phyloP scores from a whole-genome alignment of 2,797 vertebrate genomes.

The Malurus leucopterus region DNA sequence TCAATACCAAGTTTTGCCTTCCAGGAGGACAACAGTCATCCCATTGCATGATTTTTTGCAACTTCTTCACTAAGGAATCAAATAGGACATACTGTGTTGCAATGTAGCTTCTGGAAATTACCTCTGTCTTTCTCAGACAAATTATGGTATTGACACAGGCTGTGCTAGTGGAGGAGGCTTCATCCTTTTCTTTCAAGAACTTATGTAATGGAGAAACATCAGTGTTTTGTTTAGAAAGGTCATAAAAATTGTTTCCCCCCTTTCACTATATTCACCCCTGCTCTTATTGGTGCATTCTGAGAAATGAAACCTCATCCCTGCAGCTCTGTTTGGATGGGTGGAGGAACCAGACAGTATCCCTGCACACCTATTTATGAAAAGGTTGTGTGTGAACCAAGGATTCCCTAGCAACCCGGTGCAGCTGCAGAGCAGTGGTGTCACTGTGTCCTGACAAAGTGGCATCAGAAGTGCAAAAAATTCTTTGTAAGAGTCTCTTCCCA shows the following conservation, averaged over 20 bases:
- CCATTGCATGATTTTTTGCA: neutral
- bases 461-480: neutral
- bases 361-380: neutral
- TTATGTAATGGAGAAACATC: neutral
- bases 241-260: neutral
- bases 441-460: neutral
- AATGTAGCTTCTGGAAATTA: neutral
- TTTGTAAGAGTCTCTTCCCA: neutral
- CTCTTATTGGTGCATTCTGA: neutral
- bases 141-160: neutral
- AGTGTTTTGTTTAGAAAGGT: neutral
- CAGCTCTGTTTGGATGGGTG: neutral
- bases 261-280: neutral
- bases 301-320: neutral
- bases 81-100: neutral
- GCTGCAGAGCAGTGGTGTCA: neutral
- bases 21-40: neutral
- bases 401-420: neutral
- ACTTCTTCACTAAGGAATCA: neutral
- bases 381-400: neutral
- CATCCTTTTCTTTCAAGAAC: neutral
- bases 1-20: neutral
- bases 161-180: neutral
- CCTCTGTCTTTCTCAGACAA: neutral
- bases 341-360: neutral